A percentile compares a stretch with the other conserved stretches of the same genome.
Conservation (phyloP, 2,797 vertebrate species). For the Sphaeramia orbicularis region DNA sequence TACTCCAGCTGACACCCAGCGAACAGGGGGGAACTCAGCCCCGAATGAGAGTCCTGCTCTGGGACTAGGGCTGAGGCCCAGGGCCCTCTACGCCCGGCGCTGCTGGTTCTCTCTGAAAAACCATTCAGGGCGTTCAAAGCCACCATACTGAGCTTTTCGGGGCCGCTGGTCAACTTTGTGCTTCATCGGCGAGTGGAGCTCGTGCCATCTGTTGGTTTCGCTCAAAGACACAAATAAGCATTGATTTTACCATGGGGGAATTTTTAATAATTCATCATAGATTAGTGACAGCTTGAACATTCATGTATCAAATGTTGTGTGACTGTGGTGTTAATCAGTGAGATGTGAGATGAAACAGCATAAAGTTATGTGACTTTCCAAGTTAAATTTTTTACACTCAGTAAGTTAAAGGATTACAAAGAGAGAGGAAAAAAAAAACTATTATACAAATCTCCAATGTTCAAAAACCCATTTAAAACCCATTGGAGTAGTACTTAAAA, state of each 20-base stretch:
- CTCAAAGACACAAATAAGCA: slow-evolving; percentile 36
- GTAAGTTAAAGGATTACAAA: not conserved
- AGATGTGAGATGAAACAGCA: slow-evolving; percentile 1
- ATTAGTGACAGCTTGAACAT: slow-evolving; percentile 45
- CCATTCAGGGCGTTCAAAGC: slow-evolving; percentile 16
- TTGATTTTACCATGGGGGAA: slow-evolving; percentile 28
- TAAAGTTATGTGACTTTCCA: not conserved
- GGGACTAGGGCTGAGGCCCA: slow-evolving; percentile 37
- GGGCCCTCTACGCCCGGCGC: slow-evolving; percentile 14
- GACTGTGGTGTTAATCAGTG: slow-evolving; percentile 24
- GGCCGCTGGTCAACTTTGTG: slow-evolving; percentile 13
- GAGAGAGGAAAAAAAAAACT: not conserved
- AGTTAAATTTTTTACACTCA: not conserved
- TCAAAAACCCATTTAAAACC: not conserved
- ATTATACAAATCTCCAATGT: not conserved
- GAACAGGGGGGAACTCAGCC: slow-evolving; percentile 44
- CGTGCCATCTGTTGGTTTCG: slow-evolving; percentile 26
- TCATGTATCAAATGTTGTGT: slow-evolving; percentile 20
- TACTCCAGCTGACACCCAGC: slow-evolving; percentile 73
- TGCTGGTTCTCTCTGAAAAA: slow-evolving; percentile 20
- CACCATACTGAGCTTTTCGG: not conserved
- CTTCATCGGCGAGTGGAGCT: slow-evolving; percentile 4
- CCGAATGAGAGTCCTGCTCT: slow-evolving; percentile 62
- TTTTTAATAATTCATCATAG: slow-evolving; percentile 47
- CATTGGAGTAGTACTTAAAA: not conserved